Base-by-base conservation (phyloP, 2,888 invertebrate genomes). In the Chymomyza fuscimana region DNA sequence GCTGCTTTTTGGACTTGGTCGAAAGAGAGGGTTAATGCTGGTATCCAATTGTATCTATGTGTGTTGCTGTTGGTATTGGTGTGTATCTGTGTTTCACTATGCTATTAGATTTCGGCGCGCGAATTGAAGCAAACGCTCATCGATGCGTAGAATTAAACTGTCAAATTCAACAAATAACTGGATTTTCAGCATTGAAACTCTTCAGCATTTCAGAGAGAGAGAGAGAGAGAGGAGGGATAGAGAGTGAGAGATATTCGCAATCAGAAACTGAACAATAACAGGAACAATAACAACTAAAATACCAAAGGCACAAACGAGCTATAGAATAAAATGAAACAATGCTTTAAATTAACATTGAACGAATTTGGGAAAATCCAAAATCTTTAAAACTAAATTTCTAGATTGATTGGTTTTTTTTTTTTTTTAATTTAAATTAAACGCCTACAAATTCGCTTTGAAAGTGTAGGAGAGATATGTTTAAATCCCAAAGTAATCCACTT, bases 91-190 rank as follows among this genome's bases (percentile, higher is more conserved):
- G 40, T 46, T 12, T 12, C 4, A 46, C 22, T 15, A 61, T 15
- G 66, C 32, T 32, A n/a, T 66, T 54, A 65, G 64, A 67, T 73
- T 69, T 59, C 66, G 66, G 65, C 59, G 68, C 62, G 64, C 51
- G 61, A 83, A 72, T 87, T 70, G 58, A 36, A 75, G 68, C 69
- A 74, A 74, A 66, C 74, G 76, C 73, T 84, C 89, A 89, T 69
- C 85, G 89, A 89, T 80, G 89, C 88, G 88, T 89, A 81, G 89
- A 89, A 88, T 88, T 88, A 86, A 88, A 89, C 89, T 89, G 88
- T 89, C 89, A 88, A 88, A 88, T 82, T 82, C 82, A 82, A 89
- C 88, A 89, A 89, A 89, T 88, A 89, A 84, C 82, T 75, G 79
- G 79, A 80, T 89, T 86, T 89, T 77, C 77, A 75, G 81, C 84